Base-by-base conservation (phyloP, 2,797 vertebrate genomes). In the Falco biarmicus region DNA sequence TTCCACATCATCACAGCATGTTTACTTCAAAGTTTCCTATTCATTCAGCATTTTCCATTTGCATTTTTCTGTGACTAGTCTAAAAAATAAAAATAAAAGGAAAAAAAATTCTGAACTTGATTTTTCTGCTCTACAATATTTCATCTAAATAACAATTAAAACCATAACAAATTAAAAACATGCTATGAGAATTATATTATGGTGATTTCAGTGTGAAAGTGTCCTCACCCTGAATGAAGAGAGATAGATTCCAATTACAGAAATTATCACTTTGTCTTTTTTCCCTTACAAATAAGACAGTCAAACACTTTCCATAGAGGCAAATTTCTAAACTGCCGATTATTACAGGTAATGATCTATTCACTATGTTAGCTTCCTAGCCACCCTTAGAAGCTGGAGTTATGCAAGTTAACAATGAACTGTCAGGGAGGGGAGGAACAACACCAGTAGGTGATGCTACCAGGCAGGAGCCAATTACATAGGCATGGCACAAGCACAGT, bases 271-370 rank as follows among this genome's bases (percentile, higher is more conserved):
- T 92, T 90, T 60, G 47, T 75, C 69, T 90, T 84, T 73, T 86
- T n/a, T 22, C 53, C 53, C 26, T 50, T 87, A 93, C 79, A 92
- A 86, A 87, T 82, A 95, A 92, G 88, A 51, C 84, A 59, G 48
- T 19, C 29, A 78, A 96, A 93, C 87, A 84, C 82, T 91, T 93
- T 71, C 69, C 79, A 92, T 9, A 86, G 61, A 91, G 92, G 59
- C 90, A 93, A 95, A 97, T 94, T 93, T 94, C 73, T 65, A 95
- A 95, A 95, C 90, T 96, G 93, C 84, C 92, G 90, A 83, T 94
- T 97, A 95, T 93, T 93, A 87, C 61, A 93, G 87, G 94, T 89
- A 97, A 96, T 85, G 87, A 89, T 94, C 93, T 92, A 96, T 95
- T 96, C 93, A 93, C 50, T 61, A 1, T 83, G 54, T 54, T 76